Evolutionary conservation across 2,113 vertebrate species (phyloP).

Genomic region (Rhabdornis inornatus): DNA sequence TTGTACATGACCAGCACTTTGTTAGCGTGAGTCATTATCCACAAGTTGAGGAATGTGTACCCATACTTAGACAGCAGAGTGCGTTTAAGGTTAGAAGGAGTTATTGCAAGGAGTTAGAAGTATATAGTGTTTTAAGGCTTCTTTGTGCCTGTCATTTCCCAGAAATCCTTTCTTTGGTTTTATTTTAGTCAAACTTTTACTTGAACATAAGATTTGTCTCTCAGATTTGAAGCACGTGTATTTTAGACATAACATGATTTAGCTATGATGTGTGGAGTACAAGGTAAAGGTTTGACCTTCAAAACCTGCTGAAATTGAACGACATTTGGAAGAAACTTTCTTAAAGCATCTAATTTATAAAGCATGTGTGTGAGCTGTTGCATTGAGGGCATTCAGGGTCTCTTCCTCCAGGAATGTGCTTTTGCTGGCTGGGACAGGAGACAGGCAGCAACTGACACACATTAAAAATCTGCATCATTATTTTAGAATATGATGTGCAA

Average conservation of each 20-base stretch:
- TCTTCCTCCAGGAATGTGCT: background rate
- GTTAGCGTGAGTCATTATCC: slow-evolving; percentile 73
- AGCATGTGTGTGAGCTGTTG: background rate
- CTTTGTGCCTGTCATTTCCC: background rate
- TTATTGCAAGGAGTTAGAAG: background rate
- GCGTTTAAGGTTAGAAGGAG: slow-evolving; percentile 26
- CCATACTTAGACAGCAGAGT: slow-evolving; percentile 69
- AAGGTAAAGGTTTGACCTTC: background rate
- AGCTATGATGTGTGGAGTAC: background rate
- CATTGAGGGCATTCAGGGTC: background rate
- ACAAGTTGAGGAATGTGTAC: slow-evolving; percentile 68
- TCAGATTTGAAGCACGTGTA: background rate
- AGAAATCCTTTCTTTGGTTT: background rate
- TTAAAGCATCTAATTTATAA: background rate
- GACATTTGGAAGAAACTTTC: background rate
- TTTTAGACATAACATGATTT: background rate
- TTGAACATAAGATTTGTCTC: background rate
- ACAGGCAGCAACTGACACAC: background rate
- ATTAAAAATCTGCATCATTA: background rate
- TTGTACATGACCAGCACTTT: slow-evolving; percentile 76
- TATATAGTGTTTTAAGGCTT: background rate
- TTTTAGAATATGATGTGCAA: background rate
- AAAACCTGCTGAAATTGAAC: background rate
- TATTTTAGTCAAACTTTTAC: background rate
- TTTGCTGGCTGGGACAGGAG: background rate